phyloP scores from a whole-genome alignment of 2,113 vertebrate species.

The Astatotilapia flaviijosephi region DNA sequence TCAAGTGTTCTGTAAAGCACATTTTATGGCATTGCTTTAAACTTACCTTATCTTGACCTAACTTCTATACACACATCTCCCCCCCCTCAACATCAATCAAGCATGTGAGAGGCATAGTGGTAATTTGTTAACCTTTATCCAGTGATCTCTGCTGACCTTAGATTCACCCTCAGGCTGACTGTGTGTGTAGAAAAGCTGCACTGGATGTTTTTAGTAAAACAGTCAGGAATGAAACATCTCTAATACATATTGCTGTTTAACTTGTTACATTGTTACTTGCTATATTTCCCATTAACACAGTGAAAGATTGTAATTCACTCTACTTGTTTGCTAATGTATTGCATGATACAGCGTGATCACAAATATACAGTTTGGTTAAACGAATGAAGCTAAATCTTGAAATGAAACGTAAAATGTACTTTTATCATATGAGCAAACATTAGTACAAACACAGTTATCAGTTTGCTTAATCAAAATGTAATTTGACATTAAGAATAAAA shows the following conservation, averaged over 20 bases:
- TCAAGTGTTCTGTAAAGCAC: background rate
- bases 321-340: background rate
- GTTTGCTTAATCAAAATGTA: background rate
- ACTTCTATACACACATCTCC: background rate
- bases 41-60: constrained; percentile 23
- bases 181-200: background rate
- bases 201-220: background rate
- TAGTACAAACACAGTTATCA: background rate
- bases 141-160: constrained; percentile 44
- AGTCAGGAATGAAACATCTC: background rate
- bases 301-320: background rate
- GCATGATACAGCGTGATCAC: background rate
- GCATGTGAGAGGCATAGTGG: constrained; percentile 10
- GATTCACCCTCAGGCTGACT: constrained; percentile 32
- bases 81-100: constrained; percentile 53
- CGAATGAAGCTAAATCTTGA: constrained; percentile 16
- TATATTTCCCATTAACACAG: background rate
- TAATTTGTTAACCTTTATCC: constrained; percentile 69
- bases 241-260: background rate
- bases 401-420: background rate
- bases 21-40: background rate
- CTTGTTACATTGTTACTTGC: background rate
- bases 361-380: background rate
- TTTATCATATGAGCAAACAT: constrained; percentile 11
- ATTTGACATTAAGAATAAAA: constrained; percentile 8